A percentile compares a stretch with the other conserved stretches of the same genome.
Evolutionary conservation across 1,140 invertebrate genomes (phyloP).

Genomic region (Pararge aegeria): DNA sequence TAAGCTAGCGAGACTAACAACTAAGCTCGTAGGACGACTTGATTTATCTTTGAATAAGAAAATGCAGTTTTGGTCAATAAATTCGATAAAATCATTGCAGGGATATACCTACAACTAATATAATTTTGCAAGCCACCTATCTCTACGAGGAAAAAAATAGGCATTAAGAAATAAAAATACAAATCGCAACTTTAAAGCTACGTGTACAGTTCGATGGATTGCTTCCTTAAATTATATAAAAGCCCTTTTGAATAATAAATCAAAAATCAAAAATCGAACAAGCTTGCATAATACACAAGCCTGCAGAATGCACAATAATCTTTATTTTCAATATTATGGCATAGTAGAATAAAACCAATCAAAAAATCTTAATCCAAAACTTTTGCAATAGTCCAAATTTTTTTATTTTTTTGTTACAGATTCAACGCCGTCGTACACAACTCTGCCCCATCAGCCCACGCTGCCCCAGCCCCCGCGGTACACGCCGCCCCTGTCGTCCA

Average conservation of each 20-base stretch:
- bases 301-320: too few species aligned
- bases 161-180: too few species aligned
- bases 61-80: constrained; percentile 59
- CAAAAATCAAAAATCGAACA: too few species aligned
- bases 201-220: too few species aligned
- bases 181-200: too few species aligned
- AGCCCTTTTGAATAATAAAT: too few species aligned
- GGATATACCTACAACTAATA: constrained; percentile 5
- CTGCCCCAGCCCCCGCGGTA: constrained; percentile 45
- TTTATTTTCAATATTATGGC: too few species aligned
- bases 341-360: too few species aligned
- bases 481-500: constrained; percentile 44
- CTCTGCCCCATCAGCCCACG: constrained; percentile 53
- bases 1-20: constrained; percentile 60
- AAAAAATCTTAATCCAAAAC: too few species aligned
- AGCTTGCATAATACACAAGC: too few species aligned
- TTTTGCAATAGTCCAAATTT: not conserved
- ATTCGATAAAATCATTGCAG: constrained; percentile 53
- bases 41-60: constrained; percentile 44
- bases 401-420: constrained; percentile 38
- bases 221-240: too few species aligned
- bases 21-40: constrained; percentile 30
- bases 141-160: too few species aligned
- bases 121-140: not conserved
- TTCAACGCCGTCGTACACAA: constrained; percentile 70